phyloP scores from a whole-genome alignment of 37 sponge, comb jelly and placozoan species.

The Dysidea cf. avara region DNA sequence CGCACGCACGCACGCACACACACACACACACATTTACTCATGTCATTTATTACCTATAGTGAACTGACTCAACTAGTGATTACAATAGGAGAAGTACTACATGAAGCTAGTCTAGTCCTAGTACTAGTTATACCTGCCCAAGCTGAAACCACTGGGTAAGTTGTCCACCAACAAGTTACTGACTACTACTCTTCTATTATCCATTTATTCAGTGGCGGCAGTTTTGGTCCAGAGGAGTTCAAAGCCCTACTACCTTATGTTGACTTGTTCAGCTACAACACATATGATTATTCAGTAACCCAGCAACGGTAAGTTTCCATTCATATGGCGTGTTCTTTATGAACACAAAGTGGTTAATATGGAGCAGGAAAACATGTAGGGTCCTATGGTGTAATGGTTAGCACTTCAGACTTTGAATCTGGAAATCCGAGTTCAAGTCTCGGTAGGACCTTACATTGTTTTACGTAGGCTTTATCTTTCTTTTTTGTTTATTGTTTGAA shows the following conservation, averaged over 20 bases:
- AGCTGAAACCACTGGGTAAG: slow-evolving; percentile 37
- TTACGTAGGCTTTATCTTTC: too few species aligned
- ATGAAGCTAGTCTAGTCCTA: slow-evolving; percentile 28
- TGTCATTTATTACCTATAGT: slow-evolving; percentile 36
- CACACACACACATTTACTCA: not conserved
- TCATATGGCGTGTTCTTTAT: not conserved
- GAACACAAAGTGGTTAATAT: too few species aligned
- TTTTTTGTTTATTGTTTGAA: too few species aligned
- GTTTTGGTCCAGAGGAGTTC: slow-evolving; percentile 85
- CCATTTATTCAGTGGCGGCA: slow-evolving; percentile 9
- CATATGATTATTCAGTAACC: slow-evolving; percentile 87
- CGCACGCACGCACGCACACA: not conserved
- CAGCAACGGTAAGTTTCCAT: slow-evolving; percentile 47
- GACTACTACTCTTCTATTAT: not conserved
- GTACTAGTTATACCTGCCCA: slow-evolving; percentile 85
- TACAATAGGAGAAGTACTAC: slow-evolving; percentile 45
- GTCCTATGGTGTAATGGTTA: not conserved
- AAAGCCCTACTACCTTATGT: slow-evolving; percentile 65
- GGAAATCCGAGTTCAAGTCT: too few species aligned
- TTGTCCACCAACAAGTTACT: not conserved
- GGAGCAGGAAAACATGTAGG: too few species aligned
- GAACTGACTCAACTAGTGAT: slow-evolving; percentile 56
- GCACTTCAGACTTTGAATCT: too few species aligned
- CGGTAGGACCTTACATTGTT: too few species aligned
- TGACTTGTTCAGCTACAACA: slow-evolving; percentile 92